Evolutionary conservation across 2,113 vertebrate genomes (phyloP), one percentile per base, ranked within the genome.

Genomic region (Pao palembangensis): DNA sequence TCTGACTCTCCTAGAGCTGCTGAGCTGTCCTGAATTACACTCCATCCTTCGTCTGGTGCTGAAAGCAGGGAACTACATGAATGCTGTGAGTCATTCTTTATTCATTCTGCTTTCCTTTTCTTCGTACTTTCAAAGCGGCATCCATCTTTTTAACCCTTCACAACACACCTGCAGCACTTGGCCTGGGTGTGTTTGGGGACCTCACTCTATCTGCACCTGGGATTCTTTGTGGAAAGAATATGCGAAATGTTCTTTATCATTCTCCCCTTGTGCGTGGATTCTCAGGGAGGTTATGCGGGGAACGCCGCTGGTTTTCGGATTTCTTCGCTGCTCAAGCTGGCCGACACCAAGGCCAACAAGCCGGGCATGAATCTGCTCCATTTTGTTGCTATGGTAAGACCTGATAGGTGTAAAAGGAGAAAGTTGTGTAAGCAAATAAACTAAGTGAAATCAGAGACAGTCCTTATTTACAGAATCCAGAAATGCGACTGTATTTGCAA

Each of bases 351-450:
- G 86, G 93, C 92, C 80, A 93, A 92, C 80, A 91, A 91, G 71
- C 93, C 92, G 0, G 92, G 92, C 68, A 86, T 93, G 91, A 93
- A 94, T 81, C 86, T 94, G 41, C 85, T 94, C 59, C 93, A 94
- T 82, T 94, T 92, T 20, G 89, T 94, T 17, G 93, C 91, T n/a
- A 91, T 91, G 93, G 93, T 94, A 88, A 85, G 92, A 71, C 21
- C 5, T 58, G 0, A 56, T 41, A 38, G 21, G 25, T 16, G 10
- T 5, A 8, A 4, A 47, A 41, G 65, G 6, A 43, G 11, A 58
- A 16, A 38, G 1, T 38, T 38, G 34, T 12, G 34, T 10, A 38
- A 38, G 8, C 34, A 11, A 38, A 12, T 4, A 11, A 38, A 38
- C 8, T 8, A 38, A 38, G 11, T 38, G 34, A 38, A 38, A 38